Conservation (phyloP, 2,888 invertebrate species). For the Phlogophora meticulosa region DNA sequence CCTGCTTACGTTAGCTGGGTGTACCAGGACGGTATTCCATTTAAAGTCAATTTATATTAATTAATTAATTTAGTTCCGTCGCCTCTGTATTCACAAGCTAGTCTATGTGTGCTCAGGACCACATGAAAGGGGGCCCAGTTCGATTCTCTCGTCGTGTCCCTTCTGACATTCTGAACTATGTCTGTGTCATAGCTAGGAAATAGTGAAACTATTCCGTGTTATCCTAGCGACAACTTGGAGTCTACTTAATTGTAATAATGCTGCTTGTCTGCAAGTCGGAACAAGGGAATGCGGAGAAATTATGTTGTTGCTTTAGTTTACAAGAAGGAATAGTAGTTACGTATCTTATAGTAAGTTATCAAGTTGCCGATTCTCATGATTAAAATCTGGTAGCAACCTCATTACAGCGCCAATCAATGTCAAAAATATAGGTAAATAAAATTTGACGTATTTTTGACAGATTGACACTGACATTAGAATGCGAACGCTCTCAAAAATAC, state of each 20-base stretch:
- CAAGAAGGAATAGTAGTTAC: neutral
- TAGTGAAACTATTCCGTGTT: constrained; percentile 57
- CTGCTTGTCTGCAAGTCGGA: constrained; percentile 33
- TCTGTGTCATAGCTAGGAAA: constrained; percentile 50
- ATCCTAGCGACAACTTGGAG: constrained; percentile 45
- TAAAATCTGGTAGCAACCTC: no score
- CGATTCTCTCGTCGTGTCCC: constrained; percentile 40
- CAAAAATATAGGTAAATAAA: no score
- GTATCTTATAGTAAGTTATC: no score
- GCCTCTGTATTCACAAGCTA: constrained; percentile 32
- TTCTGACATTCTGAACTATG: constrained; percentile 57
- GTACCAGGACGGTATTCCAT: neutral
- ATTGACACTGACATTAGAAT: no score
- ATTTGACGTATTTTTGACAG: no score
- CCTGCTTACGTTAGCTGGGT: no score
- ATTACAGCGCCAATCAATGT: no score
- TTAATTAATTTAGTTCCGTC: constrained; percentile 11
- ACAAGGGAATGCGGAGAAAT: constrained; percentile 31
- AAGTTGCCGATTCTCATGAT: no score
- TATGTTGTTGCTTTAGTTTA: constrained; percentile 11
- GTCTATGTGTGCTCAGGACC: constrained; percentile 46
- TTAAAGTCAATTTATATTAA: neutral
- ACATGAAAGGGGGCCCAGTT: constrained; percentile 57
- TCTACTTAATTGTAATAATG: constrained; percentile 57
- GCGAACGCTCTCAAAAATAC: no score